Evolutionary conservation across 2,797 vertebrate species (phyloP).

Genomic region (Acanthurus tractus): DNA sequence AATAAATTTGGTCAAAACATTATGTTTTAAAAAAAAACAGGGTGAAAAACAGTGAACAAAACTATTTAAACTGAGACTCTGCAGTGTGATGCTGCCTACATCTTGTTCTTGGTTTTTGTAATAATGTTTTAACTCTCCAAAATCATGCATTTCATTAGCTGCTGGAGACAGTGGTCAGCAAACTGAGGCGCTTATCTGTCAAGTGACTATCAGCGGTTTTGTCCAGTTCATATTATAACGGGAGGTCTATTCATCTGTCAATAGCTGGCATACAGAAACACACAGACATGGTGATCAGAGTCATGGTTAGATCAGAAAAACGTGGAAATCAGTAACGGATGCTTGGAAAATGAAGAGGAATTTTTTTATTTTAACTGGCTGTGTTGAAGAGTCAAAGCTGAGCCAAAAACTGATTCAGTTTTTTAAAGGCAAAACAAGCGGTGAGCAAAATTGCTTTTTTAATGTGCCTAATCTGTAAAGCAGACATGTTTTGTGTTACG

Average conservation of each 20-base stretch:
- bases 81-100: not conserved
- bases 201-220: conserved; percentile 29
- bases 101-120: not conserved
- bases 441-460: conserved; percentile 10
- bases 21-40: not conserved
- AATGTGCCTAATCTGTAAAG: conserved; percentile 4
- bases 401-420: conserved; percentile 19
- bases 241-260: conserved; percentile 1
- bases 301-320: conserved; percentile 12
- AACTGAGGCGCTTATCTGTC: conserved; percentile 23
- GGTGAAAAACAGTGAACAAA: not conserved
- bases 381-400: conserved; percentile 9
- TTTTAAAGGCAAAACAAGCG: conserved; percentile 14
- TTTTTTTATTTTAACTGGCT: conserved; percentile 35
- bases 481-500: conserved; percentile 7
- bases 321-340: conserved; percentile 28
- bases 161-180: conserved; percentile 21
- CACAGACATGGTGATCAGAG: conserved; percentile 13
- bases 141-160: not conserved
- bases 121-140: not conserved
- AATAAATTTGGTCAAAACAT: not conserved
- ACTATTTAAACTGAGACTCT: not conserved
- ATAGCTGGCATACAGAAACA: not conserved
- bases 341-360: conserved; percentile 32
- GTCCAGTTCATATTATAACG: conserved; percentile 5